Percentiles rank a stretch among this genome's conserved stretches.
Conservation (phyloP, 2,113 vertebrate genomes). For the Donacobius atricapilla region DNA sequence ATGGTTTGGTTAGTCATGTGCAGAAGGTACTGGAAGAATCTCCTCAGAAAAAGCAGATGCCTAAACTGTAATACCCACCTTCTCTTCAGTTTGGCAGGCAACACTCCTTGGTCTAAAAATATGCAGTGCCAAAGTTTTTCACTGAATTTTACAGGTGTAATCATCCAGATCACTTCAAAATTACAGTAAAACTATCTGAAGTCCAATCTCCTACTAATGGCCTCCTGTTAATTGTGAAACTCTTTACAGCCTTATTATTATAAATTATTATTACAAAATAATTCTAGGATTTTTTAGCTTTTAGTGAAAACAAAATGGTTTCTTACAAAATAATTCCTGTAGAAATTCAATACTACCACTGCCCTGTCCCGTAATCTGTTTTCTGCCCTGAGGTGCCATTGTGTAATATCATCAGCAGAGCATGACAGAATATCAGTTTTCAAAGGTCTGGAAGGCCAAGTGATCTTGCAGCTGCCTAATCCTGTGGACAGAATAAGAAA, state of each 20-base stretch:
- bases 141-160: neutral
- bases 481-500: neutral
- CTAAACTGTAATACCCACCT: neutral
- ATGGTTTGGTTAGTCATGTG: neutral
- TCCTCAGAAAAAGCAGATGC: neutral
- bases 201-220: neutral
- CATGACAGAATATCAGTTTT: neutral
- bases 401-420: neutral
- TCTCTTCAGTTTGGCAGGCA: neutral
- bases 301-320: neutral
- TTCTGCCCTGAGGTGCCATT: neutral
- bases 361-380: neutral
- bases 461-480: neutral
- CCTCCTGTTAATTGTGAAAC: neutral
- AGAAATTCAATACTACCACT: neutral
- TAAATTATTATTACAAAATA: neutral
- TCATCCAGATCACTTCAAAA: neutral
- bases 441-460: neutral
- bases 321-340: neutral
- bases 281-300: neutral
- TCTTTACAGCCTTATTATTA: neutral
- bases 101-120: neutral
- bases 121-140: neutral
- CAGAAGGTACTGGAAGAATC: neutral
- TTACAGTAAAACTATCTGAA: neutral